Base-by-base conservation (phyloP, 1,140 invertebrate species). In the Cydia splendana region DNA sequence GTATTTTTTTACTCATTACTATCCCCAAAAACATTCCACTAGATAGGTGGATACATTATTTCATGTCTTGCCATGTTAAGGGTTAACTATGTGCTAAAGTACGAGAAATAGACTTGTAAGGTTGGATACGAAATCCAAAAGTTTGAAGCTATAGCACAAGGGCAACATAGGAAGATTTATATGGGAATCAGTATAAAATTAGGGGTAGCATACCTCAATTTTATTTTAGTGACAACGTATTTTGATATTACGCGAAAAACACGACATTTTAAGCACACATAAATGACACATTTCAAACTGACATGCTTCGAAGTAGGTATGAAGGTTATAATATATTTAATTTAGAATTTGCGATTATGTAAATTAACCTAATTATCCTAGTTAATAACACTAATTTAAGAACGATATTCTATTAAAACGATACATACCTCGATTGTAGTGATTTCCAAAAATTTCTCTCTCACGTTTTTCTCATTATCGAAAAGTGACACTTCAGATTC, bases 391-490 rank as follows among this genome's bases (percentile, higher is more conserved):
- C 34, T 71, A 42, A 42, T 38, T 38, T 15, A 10, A 18, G n/a
- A 10, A 18, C 0, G 34, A 38, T 71, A 13, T 45, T 71, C 12
- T 45, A 7, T 4, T 45, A 71, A 71, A 42, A 10, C 24, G 9
- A 38, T 15, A 77, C 75, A 80, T 85, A 93, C 92, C 88, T 90
- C 84, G 48, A 94, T 86, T 75, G 87, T 87, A 12, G 93, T 93
- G 48, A 87, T 84, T 82, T 94, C 90, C 48, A 82, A 82, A 81
- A 93, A 93, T 78, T 92, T 93, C 65, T 86, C 83, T 42, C 82
- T 84, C 12, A 92, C 77, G 81, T 87, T 87, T 76, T 88, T 82
- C 76, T 86, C 82, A 53, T 80, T 81, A 77, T 91, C 87, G 65
- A 89, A 82, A 77, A 93, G 79, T 83, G 88, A 88, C 81, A 92